A percentile compares a stretch with the other conserved stretches of the same genome.
Conservation (phyloP, 2,797 vertebrate species). For the Gila robusta region DNA sequence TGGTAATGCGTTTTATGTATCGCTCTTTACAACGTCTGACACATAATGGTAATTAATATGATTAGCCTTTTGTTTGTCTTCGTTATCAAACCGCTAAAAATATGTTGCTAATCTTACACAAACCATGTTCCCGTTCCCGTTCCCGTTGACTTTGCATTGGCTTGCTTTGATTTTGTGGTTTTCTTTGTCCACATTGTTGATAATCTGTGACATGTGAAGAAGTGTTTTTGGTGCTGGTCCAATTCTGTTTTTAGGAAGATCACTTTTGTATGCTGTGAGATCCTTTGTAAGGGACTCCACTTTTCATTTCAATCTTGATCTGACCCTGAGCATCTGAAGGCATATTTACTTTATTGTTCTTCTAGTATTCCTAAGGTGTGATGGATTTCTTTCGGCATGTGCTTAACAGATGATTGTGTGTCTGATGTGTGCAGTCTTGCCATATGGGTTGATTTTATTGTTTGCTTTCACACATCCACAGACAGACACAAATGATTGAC, state of each 20-base stretch:
- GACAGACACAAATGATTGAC: slow-evolving; percentile 31
- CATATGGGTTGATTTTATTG: slow-evolving; percentile 41
- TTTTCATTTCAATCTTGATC: neutral
- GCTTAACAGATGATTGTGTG: slow-evolving; percentile 27
- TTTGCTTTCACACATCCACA: slow-evolving; percentile 22
- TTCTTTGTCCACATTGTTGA: neutral
- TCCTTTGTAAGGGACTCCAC: neutral
- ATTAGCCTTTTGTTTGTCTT: too few species aligned
- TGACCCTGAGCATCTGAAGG: slow-evolving; percentile 1
- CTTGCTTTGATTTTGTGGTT: neutral
- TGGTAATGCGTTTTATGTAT: too few species aligned
- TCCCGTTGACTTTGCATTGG: too few species aligned
- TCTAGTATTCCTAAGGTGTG: neutral
- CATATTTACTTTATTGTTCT: neutral
- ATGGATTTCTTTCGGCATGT: slow-evolving; percentile 6
- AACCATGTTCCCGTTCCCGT: too few species aligned
- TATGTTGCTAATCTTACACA: too few species aligned
- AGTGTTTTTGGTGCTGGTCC: slow-evolving; percentile 18
- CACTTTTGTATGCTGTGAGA: neutral
- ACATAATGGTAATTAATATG: too few species aligned
- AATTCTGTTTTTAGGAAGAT: slow-evolving; percentile 23
- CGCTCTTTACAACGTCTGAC: too few species aligned
- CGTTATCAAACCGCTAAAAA: too few species aligned
- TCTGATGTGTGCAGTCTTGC: slow-evolving; percentile 36
- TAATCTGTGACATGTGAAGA: slow-evolving; percentile 2